Base-by-base conservation (phyloP, 2,888 invertebrate genomes). In the Temnothorax rugatulus region DNA sequence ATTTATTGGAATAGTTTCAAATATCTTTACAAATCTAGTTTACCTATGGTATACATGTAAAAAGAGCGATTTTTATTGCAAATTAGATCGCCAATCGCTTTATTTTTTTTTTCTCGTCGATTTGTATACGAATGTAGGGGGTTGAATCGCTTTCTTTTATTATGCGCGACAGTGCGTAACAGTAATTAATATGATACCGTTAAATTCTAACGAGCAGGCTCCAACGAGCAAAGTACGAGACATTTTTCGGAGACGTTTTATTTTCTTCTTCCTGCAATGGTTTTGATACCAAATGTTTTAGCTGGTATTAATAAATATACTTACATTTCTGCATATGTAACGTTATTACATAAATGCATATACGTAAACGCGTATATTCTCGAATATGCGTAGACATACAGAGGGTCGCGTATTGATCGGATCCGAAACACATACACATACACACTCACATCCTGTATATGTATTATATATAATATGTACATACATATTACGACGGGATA, bases 261-360 rank as follows among this genome's bases (percentile, higher is more conserved):
- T 73, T 69, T 68, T 59, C 57, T 76, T 76, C 90, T 87, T 89
- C 90, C 88, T 89, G 84, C 90, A 92, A 93, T 93, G 93, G 92
- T 93, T 93, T 93, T 91, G 86, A 93, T 93, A 92, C 92, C 92
- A 94, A 94, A 93, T 92, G 90, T 93, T 92, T 91, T 91, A 91
- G 86, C 88, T 87, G 86, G 83, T 92, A 93, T 92, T 91, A 91
- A 91, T 92, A 90, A 88, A 90, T 89, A 89, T 89, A 91, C 85
- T 91, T 90, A 87, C 91, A 92, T 92, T 91, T 92, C 92, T 93
- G 93, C 88, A 85, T 88, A 91, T 90, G 25, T 57, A 41, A 41
- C 90, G 90, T 90, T 92, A 91, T 92, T 41, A 92, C 90, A 91
- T 47, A 44, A 59, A 59, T 54, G 52, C 41, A 54, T n/a, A 59